These are phyloP conservation scores for Labia minor DNA, from an alignment of 2,888 invertebrate genomes.

Conservation along the genomic window DNA sequence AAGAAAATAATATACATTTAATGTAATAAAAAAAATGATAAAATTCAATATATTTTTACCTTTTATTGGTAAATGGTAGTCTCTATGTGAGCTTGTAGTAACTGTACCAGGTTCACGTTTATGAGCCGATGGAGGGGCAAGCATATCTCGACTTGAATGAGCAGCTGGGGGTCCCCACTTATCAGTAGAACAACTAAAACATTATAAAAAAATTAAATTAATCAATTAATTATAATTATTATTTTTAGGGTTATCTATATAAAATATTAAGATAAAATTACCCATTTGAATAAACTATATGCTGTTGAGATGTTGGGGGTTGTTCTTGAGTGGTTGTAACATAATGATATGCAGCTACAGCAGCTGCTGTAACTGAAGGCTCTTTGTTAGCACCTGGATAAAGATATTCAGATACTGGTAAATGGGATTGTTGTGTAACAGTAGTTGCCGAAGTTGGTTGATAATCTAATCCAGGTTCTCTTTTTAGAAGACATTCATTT, in stretches of 20 bases:
- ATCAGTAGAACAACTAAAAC: constrained; percentile 35
- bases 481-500: constrained; percentile 46
- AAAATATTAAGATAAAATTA: too few relatives aligned
- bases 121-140: constrained; percentile 31
- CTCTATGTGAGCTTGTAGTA: constrained; percentile 24
- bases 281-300: neutral
- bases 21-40: too few relatives aligned
- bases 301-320: neutral
- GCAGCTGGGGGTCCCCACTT: constrained; percentile 45
- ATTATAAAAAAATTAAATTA: too few relatives aligned
- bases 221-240: too few relatives aligned
- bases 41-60: too few relatives aligned
- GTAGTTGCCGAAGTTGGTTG: constrained; percentile 29
- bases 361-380: neutral
- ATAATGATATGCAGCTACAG: neutral
- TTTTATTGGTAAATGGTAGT: constrained; percentile 26
- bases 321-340: neutral
- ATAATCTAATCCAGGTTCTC: constrained; percentile 37
- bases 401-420: constrained; percentile 17
- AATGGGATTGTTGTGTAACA: constrained; percentile 15
- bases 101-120: constrained; percentile 34
- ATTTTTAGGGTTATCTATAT: too few relatives aligned
- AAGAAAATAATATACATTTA: too few relatives aligned
- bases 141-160: constrained; percentile 37
- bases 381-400: neutral